Conservation (phyloP, 2,888 invertebrate species). For the Drosophila imparisetae region DNA sequence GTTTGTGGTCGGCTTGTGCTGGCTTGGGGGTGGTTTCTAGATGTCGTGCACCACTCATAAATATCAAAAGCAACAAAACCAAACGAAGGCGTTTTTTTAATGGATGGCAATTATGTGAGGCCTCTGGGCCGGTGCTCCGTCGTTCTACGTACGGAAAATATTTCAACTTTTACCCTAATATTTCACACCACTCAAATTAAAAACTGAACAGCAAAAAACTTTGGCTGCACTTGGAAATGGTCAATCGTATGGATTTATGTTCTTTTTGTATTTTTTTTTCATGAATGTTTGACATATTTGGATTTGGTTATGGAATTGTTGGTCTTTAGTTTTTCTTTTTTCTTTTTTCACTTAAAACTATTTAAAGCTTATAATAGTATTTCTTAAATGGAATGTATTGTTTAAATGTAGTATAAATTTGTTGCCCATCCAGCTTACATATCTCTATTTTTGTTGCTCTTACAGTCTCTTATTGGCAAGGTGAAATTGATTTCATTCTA, state of each 20-base stretch:
- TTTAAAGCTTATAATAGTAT: not conserved
- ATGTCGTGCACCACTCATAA: conserved; percentile 55
- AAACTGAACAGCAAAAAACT: conserved; percentile 4
- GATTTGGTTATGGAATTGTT: not conserved
- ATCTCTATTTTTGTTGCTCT: not conserved
- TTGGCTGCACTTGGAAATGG: conserved; percentile 2
- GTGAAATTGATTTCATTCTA: not conserved
- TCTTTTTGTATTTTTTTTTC: not conserved
- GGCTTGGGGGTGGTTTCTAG: conserved; percentile 40
- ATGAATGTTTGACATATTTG: not conserved
- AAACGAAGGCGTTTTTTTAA: conserved; percentile 53
- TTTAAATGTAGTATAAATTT: not conserved
- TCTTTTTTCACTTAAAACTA: not conserved
- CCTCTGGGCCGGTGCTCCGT: conserved; percentile 8
- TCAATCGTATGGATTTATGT: not conserved
- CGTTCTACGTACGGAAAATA: not conserved
- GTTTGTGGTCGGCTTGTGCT: conserved; percentile 64
- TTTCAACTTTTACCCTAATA: conserved; percentile 4
- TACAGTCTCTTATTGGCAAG: not conserved
- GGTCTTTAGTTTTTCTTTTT: not conserved
- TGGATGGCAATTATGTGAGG: conserved; percentile 66
- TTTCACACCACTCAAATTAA: conserved; percentile 1
- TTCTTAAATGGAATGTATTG: not conserved
- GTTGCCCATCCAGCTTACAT: not conserved
- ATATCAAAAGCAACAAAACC: conserved; percentile 65